These are phyloP conservation scores for Valencia hispanica DNA, from an alignment of 2,797 vertebrate genomes.

Conservation along the genomic window DNA sequence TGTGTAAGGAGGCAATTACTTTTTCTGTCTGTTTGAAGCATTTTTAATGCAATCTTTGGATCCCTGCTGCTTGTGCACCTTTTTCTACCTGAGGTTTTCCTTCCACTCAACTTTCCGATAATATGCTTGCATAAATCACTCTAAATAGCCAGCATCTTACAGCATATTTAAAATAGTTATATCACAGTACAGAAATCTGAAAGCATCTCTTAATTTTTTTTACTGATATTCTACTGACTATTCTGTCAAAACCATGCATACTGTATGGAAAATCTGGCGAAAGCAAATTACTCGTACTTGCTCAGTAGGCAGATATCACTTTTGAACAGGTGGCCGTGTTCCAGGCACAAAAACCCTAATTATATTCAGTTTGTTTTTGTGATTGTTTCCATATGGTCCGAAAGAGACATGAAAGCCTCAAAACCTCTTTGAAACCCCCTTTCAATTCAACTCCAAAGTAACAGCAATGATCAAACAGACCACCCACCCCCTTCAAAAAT, in stretches of 20 bases:
- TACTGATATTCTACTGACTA: neutral
- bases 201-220: neutral
- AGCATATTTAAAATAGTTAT: too few species aligned
- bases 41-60: neutral
- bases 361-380: conserved; percentile 17
- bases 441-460: conserved; percentile 56
- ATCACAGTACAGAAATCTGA: neutral
- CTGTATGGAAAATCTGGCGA: neutral
- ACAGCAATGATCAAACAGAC: conserved; percentile 48
- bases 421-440: conserved; percentile 51
- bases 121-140: neutral
- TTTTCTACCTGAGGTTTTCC: neutral
- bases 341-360: conserved; percentile 23
- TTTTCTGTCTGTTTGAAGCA: neutral
- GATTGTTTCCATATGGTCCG: conserved; percentile 27
- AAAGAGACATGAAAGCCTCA: conserved; percentile 49
- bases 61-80: neutral
- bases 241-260: neutral
- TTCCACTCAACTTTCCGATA: neutral
- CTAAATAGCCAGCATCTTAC: too few species aligned
- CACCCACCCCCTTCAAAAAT: neutral
- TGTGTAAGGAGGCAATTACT: too few species aligned
- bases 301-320: conserved; percentile 7
- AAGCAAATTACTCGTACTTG: neutral
- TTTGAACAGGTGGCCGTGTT: conserved; percentile 14